Conservation (phyloP, 2,888 invertebrate species). For the Xanthia icteritia region DNA sequence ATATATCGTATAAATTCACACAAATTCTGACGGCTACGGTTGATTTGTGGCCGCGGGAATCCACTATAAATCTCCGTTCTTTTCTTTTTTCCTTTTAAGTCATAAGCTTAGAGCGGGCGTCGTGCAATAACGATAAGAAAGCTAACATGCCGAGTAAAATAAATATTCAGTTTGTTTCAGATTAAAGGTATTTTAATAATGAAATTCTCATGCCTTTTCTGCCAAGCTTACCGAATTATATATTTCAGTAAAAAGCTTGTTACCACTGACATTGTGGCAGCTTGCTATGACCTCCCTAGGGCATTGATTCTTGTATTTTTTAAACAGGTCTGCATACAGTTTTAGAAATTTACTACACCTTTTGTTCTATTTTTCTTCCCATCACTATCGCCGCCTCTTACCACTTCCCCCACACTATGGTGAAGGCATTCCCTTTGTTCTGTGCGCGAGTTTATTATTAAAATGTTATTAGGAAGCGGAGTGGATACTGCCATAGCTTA, state of each 20-base stretch:
- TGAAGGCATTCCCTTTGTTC: conserved; percentile 71
- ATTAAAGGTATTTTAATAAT: not conserved
- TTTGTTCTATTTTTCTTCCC: not conserved
- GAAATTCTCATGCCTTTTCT: not conserved
- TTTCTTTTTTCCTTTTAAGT: conserved; percentile 67
- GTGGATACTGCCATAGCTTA: conserved; percentile 72
- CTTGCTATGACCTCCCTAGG: too few relatives aligned
- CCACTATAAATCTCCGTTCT: conserved; percentile 82
- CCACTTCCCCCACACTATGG: conserved; percentile 60
- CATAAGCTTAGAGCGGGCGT: conserved; percentile 43
- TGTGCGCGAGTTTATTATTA: conserved; percentile 83
- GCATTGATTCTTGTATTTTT: not conserved
- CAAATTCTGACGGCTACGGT: conserved; percentile 82
- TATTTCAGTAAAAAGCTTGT: not conserved
- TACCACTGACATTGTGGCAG: not conserved
- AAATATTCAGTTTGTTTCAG: not conserved
- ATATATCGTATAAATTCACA: conserved; percentile 77
- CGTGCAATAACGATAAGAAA: not conserved
- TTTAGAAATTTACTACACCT: not conserved
- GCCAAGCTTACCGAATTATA: not conserved
- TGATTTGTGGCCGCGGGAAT: conserved; percentile 85
- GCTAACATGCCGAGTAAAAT: not conserved
- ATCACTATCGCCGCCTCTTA: conserved; percentile 38
- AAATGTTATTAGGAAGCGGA: conserved; percentile 83
- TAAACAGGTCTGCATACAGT: not conserved